Conservation (phyloP, 2,797 vertebrate species). For the Lagodon rhomboides region DNA sequence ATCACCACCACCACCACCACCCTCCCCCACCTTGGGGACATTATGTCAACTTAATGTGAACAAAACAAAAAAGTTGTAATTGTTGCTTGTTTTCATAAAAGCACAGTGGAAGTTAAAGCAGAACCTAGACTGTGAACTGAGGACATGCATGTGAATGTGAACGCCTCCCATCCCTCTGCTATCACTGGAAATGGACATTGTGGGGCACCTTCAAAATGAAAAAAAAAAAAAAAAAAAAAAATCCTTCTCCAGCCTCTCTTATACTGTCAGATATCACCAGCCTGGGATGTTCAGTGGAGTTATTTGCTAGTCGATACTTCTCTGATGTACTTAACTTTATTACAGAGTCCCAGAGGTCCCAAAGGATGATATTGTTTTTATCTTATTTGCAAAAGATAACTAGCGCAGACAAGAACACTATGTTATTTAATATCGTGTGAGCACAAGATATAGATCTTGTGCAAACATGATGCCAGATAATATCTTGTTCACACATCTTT, state of each 20-base stretch:
- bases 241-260: background rate
- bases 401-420: background rate
- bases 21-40: background rate
- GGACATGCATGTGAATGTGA: background rate
- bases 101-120: background rate
- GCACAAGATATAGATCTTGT: background rate
- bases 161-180: background rate
- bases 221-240: background rate
- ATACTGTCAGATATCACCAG: background rate
- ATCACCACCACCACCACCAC: background rate
- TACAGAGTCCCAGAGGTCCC: background rate
- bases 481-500: background rate
- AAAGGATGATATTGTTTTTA: background rate
- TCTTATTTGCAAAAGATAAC: background rate
- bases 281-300: background rate
- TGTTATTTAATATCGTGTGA: background rate
- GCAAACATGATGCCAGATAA: background rate
- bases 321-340: background rate
- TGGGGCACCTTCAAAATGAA: background rate
- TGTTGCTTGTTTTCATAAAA: constrained; percentile 1
- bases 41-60: background rate
- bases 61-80: background rate
- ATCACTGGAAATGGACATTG: background rate
- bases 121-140: background rate
- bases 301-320: background rate